Conservation (phyloP, 2,113 vertebrate genomes). For the Seriola quinqueradiata region DNA sequence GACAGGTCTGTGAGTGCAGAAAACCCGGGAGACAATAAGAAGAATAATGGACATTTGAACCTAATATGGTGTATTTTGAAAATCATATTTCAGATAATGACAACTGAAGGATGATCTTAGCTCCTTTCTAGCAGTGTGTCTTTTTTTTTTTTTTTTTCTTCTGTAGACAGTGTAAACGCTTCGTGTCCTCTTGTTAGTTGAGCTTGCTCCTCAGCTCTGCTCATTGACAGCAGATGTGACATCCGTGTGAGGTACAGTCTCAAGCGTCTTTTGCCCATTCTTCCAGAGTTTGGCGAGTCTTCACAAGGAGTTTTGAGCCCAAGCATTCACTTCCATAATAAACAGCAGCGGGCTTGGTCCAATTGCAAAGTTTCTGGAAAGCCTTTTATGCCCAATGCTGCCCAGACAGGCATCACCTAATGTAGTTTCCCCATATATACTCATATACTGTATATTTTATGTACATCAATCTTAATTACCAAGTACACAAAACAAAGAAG, state of each 20-base stretch:
- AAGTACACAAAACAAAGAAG: no score
- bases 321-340: background rate
- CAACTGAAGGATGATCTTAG: background rate
- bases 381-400: no score
- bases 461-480: background rate
- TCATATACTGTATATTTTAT: background rate
- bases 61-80: background rate
- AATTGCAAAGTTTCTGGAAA: no score
- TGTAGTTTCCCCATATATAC: background rate
- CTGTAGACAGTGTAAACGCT: background rate
- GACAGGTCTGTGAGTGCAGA: background rate
- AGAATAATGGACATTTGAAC: background rate
- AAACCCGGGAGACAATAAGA: background rate
- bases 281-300: background rate
- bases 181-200: background rate
- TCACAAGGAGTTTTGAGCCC: background rate
- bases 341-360: background rate
- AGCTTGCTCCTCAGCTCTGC: background rate
- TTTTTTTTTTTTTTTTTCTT: no score
- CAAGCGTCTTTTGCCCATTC: background rate
- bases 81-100: background rate
- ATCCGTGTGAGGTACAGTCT: background rate
- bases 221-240: background rate
- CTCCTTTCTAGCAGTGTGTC: background rate
- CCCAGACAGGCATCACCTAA: no score